Percentiles rank a stretch among this genome's conserved stretches.
Evolutionary conservation across 2,888 invertebrate genomes (phyloP).

Genomic region (Rosalia funebris): DNA sequence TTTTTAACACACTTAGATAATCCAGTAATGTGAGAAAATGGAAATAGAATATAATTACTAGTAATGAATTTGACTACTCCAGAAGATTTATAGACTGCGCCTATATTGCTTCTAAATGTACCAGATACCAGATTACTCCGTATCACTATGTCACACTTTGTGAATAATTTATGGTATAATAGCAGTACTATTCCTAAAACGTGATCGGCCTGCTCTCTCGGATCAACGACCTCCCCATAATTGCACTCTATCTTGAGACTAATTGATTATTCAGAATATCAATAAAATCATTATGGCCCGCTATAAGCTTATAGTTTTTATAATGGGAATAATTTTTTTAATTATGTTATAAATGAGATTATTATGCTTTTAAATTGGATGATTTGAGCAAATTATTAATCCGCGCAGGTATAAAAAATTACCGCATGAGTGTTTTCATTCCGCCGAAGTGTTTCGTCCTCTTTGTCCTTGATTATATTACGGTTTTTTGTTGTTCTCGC

Average conservation of each 20-base stretch:
- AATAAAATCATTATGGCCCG: slow-evolving; percentile 12
- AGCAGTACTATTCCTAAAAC: neutral
- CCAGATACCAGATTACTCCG: too few species aligned
- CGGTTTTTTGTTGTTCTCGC: slow-evolving; percentile 17
- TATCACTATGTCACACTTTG: too few species aligned
- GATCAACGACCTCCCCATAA: slow-evolving; percentile 8
- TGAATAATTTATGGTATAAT: too few species aligned
- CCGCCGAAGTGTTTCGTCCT: slow-evolving; percentile 1
- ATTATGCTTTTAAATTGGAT: slow-evolving; percentile 21
- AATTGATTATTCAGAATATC: slow-evolving; percentile 22
- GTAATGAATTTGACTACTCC: too few species aligned
- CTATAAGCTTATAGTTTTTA: slow-evolving; percentile 9
- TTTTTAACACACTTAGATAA: too few species aligned
- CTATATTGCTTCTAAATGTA: too few species aligned
- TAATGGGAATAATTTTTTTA: slow-evolving; percentile 14
- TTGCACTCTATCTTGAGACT: slow-evolving; percentile 6
- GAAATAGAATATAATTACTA: too few species aligned
- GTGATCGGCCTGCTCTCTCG: neutral
- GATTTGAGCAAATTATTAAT: slow-evolving; percentile 20
- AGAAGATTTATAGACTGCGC: too few species aligned
- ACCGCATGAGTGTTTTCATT: neutral
- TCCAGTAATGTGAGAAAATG: too few species aligned
- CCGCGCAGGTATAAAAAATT: slow-evolving; percentile 5
- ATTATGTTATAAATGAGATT: slow-evolving; percentile 16
- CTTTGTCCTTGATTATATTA: slow-evolving; percentile 10